phyloP scores from a whole-genome alignment of 2,888 invertebrate species.

The Prenolepis imparis region DNA sequence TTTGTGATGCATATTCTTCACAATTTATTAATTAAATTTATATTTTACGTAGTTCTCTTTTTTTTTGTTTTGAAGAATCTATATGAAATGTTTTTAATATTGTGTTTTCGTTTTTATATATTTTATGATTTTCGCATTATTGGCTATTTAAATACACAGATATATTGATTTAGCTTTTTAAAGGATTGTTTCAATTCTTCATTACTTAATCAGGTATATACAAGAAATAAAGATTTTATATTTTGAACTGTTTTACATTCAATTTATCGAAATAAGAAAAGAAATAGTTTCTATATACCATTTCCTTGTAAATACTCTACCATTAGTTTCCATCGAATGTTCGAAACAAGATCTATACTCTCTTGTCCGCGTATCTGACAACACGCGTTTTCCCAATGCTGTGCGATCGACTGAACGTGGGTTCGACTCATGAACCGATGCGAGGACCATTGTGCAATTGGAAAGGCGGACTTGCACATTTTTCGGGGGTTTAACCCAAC shows the following conservation, averaged over 20 bases:
- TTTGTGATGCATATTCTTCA: neutral
- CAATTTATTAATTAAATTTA: neutral
- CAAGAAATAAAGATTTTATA: neutral
- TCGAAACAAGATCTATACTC: constrained; percentile 56
- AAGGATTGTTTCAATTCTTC: neutral
- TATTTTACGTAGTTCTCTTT: neutral
- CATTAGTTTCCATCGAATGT: constrained; percentile 73
- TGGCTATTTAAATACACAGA: neutral
- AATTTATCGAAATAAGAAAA: neutral
- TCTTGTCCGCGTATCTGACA: constrained; percentile 48
- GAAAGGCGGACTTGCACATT: constrained; percentile 65
- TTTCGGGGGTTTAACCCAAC: constrained; percentile 62
- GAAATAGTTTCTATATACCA: neutral
- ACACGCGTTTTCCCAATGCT: constrained; percentile 53
- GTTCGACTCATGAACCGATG: constrained; percentile 45
- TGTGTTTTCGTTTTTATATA: neutral
- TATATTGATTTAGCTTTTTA: neutral
- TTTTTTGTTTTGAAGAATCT: too few relatives aligned
- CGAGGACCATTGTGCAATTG: constrained; percentile 70
- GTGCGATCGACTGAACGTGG: constrained; percentile 34
- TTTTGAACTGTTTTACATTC: neutral
- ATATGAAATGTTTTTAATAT: neutral
- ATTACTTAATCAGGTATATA: neutral
- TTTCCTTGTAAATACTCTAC: constrained; percentile 38
- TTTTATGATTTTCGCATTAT: neutral